phyloP scores from a whole-genome alignment of 2,888 invertebrate genomes.

The Eurois occulta region DNA sequence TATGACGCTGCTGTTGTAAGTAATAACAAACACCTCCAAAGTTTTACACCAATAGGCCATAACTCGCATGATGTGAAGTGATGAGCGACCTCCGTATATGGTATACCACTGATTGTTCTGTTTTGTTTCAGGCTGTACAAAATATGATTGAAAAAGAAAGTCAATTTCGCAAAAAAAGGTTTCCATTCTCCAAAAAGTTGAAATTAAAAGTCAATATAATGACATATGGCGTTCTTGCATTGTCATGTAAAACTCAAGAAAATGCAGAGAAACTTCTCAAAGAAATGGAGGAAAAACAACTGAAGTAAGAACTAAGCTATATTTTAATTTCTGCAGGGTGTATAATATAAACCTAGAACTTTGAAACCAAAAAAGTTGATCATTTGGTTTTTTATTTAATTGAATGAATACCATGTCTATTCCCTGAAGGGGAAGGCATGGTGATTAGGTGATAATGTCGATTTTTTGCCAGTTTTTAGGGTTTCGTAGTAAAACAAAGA shows the following conservation, averaged over 20 bases:
- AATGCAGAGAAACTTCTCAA: slow-evolving; percentile 92
- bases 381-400: not conserved
- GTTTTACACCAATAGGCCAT: not conserved
- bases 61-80: not conserved
- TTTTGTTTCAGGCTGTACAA: slow-evolving; percentile 88
- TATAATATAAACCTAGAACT: not conserved
- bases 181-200: slow-evolving; percentile 83
- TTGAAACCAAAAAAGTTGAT: not conserved
- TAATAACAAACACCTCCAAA: slow-evolving; percentile 42
- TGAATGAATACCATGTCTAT: not conserved
- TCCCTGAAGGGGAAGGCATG: not conserved
- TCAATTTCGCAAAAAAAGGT: slow-evolving; percentile 76
- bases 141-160: slow-evolving; percentile 89
- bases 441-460: not conserved
- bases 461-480: not conserved
- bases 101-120: not conserved
- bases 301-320: slow-evolving; percentile 88
- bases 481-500: not conserved
- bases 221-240: slow-evolving; percentile 96
- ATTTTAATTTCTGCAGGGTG: not conserved
- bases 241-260: slow-evolving; percentile 93
- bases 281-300: slow-evolving; percentile 92
- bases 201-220: slow-evolving; percentile 93
- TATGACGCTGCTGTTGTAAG: slow-evolving; percentile 93
- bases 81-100: not conserved